Base-by-base conservation (phyloP, 2,113 vertebrate species). In the Aspidoscelis tigris region DNA sequence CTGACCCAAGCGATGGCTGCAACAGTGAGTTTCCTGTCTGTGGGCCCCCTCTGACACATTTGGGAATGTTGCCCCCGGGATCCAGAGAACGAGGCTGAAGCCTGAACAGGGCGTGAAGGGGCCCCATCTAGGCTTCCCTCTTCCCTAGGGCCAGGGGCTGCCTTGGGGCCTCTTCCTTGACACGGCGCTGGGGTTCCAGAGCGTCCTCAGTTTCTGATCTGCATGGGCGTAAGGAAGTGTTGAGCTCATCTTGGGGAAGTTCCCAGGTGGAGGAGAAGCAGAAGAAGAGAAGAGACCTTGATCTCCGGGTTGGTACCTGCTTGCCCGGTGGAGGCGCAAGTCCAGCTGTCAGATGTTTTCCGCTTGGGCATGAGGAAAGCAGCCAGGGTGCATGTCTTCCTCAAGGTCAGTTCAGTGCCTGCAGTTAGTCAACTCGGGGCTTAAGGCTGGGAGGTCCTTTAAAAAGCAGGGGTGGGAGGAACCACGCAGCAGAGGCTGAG, bases 281-380 rank as follows among this genome's bases (percentile, higher is more conserved):
- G 93, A 94, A 92, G 91, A 93, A 91, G 93, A 93, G 89, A 90
- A 89, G 88, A 8, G 91, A 58, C 92, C 91, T 92, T 85, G 93
- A 92, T 93, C 90, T 91, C 88, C 91, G 90, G 84, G 73, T 89
- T 78, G 82, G 86, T 88, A 90, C 89, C 92, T 93, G 92, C 86
- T 83, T 91, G 87, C 90, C 89, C 92, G 87, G 91, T 89, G 86
- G 88, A 90, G 93, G 91, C 92, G 91, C 94, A 93, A 92, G 94
- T 95, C 94, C 94, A 94, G 85, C 92, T 93, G 93, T 90, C 91
- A 93, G 91, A 94, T 94, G 93, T 93, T 95, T 93, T 93, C 90
- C 91, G 94, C 92, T 90, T 84, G 90, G 87, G 90, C 88, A 88
- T 91, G 88, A 93, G 93, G 93, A 92, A 93, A 94, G 74, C 64